Evolutionary conservation across 2,113 vertebrate genomes (phyloP).

Genomic region (Hymenochirus boettgeri): DNA sequence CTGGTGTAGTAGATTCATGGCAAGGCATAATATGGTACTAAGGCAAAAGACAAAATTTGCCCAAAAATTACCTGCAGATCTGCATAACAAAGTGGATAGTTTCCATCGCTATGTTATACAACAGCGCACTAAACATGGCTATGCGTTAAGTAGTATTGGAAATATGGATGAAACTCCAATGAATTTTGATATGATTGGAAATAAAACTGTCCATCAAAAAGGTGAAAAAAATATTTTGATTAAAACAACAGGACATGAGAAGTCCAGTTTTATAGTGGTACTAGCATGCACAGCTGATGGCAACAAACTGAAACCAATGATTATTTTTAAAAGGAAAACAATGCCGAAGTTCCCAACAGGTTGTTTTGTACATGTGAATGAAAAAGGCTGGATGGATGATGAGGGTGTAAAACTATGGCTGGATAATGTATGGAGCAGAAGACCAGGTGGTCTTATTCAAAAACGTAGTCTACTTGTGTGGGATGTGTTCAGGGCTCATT

Average conservation of each 20-base stretch:
- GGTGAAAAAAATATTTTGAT: slow-evolving; percentile 30
- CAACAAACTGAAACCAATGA: slow-evolving; percentile 18
- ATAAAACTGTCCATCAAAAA: slow-evolving; percentile 29
- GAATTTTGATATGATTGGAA: slow-evolving; percentile 45
- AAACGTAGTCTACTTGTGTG: too few relatives aligned
- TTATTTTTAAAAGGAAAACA: slow-evolving; percentile 33
- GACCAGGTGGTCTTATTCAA: too few relatives aligned
- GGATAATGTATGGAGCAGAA: too few relatives aligned
- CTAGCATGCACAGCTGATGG: slow-evolving; percentile 10
- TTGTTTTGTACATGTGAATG: slow-evolving; percentile 14
- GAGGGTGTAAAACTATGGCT: too few relatives aligned
- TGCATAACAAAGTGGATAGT: slow-evolving; percentile 14
- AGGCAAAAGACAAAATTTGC: slow-evolving; percentile 1
- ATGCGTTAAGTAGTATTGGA: slow-evolving; percentile 4
- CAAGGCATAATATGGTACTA: not conserved
- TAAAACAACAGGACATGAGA: slow-evolving; percentile 24
- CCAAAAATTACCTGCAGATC: slow-evolving; percentile 15
- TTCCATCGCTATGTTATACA: slow-evolving; percentile 2
- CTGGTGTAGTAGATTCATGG: not conserved
- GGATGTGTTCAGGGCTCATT: too few relatives aligned
- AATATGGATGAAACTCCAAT: slow-evolving; percentile 17
- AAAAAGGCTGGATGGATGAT: slow-evolving; percentile 18
- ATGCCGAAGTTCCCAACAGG: slow-evolving; percentile 14
- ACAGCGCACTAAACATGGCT: not conserved
- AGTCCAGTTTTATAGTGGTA: slow-evolving; percentile 15